Evolutionary conservation across 37 sponge, comb jelly and placozoan genomes (phyloP).

Genomic region (Ephydatia muelleri): DNA sequence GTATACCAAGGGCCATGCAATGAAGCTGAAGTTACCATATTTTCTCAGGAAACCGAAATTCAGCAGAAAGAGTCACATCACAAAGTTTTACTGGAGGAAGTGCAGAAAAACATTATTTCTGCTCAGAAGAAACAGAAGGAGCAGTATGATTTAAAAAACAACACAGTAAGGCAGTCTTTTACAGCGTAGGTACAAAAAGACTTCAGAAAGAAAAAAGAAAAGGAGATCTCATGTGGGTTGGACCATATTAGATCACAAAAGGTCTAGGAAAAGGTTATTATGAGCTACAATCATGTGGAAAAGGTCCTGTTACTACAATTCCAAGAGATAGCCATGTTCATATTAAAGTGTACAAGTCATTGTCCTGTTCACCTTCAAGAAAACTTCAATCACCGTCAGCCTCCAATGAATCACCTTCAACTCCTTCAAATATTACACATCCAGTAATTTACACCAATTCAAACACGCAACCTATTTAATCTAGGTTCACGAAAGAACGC

Average conservation of each 20-base stretch:
- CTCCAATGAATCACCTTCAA: background rate
- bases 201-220: slow-evolving; percentile 46
- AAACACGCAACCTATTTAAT: too few species aligned
- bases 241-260: slow-evolving; percentile 36
- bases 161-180: slow-evolving; percentile 30
- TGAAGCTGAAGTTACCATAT: background rate
- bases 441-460: too few species aligned
- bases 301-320: background rate
- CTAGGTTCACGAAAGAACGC: too few species aligned
- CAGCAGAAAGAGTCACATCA: background rate
- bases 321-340: background rate
- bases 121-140: slow-evolving; percentile 67
- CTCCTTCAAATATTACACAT: too few species aligned
- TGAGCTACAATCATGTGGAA: slow-evolving; percentile 6
- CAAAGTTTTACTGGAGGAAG: slow-evolving; percentile 21
- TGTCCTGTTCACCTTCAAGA: slow-evolving; percentile 6
- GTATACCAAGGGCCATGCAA: slow-evolving; percentile 2
- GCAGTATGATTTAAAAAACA: slow-evolving; percentile 55
- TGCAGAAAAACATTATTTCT: slow-evolving; percentile 55
- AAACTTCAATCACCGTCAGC: background rate
- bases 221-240: slow-evolving; percentile 40
- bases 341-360: background rate
- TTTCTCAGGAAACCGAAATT: background rate
- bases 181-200: slow-evolving; percentile 26
- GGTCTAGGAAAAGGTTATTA: background rate